Base-by-base conservation (phyloP, 2,797 vertebrate species). In the Chloroceryle amazona region DNA sequence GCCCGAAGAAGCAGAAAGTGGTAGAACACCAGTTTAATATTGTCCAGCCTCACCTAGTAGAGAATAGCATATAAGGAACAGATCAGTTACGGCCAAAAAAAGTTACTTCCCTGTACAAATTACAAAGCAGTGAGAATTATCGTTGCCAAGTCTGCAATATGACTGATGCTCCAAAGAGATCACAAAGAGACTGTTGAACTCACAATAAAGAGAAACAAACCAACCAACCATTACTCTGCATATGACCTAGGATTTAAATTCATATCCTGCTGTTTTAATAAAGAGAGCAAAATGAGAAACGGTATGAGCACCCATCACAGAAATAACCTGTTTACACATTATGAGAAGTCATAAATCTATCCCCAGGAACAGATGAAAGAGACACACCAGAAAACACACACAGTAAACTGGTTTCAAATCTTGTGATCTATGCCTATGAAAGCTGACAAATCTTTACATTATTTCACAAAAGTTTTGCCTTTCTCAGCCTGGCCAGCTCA, bases 21-120 rank as follows among this genome's bases (percentile, higher is more conserved):
- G 6, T n/a, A 66, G 17, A 91, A 71, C 21, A 83, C 7, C 20
- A 37, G 10, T 52, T 71, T 25, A 67, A 63, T 51, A 84, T 13
- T 14, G 25, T n/a, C 44, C 62, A 63, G 39, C 31, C 41, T 85
- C 54, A 57, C 20, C 22, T 44, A 55, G 42, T 3, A 68, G 3
- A 75, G 29, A 63, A 71, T 8, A 20, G 9, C 12, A 42, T 20
- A 25, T 4, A 65, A 58, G 39, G 31, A 75, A 93, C 9, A 60
- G 28, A 68, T 46, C 0, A 5, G 20, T 13, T 35, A 11, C 18
- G 33, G 18, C 1, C 8, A 9, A 6, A 16, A 23, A 10, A 3
- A 17, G 13, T n/a, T 29, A 33, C 23, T 70, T 81, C 57, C 58
- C 44, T 25, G 5, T 67, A 39, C 35, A 91, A 82, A 58, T 28